Conservation (phyloP, 2,888 invertebrate genomes). For the Tryphoninae sp. region DNA sequence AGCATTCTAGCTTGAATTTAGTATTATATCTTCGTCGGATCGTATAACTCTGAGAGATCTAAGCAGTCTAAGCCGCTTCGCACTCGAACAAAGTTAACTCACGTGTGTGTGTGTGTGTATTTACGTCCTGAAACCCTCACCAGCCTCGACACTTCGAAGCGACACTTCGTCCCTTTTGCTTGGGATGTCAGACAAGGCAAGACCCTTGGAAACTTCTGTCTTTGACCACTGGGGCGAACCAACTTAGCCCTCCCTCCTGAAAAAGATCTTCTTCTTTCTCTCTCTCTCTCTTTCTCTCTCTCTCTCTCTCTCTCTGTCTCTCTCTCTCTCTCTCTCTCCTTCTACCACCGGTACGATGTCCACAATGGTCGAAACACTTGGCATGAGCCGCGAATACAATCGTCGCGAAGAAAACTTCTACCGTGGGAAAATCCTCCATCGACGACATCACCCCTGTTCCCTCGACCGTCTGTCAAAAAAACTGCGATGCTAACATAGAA, state of each 20-base stretch:
- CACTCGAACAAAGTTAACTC: constrained; percentile 10
- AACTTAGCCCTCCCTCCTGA: constrained; percentile 41
- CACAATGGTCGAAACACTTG: constrained; percentile 13
- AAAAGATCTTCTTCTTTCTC: constrained; percentile 27
- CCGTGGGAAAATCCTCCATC: background rate
- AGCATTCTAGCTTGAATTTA: constrained; percentile 20
- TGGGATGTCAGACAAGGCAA: constrained; percentile 41
- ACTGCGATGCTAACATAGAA: background rate
- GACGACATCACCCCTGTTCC: too few relatives aligned
- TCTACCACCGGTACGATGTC: background rate
- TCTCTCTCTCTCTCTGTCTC: background rate
- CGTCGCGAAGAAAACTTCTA: background rate
- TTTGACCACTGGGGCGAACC: constrained; percentile 64
- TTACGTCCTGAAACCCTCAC: constrained; percentile 21
- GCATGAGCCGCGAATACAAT: background rate
- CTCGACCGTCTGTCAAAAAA: too few relatives aligned
- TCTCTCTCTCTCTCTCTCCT: constrained; percentile 16
- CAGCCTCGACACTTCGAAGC: background rate
- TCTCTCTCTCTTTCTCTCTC: constrained; percentile 12
- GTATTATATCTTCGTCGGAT: constrained; percentile 16
- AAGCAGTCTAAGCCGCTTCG: constrained; percentile 35
- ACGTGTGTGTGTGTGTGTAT: constrained; percentile 4
- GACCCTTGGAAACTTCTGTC: constrained; percentile 61
- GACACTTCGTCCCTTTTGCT: constrained; percentile 34
- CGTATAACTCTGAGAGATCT: constrained; percentile 14